Evolutionary conservation across 2,888 invertebrate species (phyloP).

Genomic region (Busseola fusca): DNA sequence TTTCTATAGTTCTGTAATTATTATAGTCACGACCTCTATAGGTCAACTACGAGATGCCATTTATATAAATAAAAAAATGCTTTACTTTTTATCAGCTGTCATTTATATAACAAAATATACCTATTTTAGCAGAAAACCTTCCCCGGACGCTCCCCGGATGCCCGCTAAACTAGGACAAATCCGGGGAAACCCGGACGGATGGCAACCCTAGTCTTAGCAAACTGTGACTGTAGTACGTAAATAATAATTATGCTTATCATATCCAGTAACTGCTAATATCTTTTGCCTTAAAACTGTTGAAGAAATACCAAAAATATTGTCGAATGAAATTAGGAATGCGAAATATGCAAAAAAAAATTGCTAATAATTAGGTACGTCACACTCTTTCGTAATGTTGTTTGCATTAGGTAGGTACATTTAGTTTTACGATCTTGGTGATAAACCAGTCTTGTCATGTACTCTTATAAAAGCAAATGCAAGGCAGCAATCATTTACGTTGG

Average conservation of each 20-base stretch:
- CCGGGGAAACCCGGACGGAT: no score
- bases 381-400: constrained; percentile 24
- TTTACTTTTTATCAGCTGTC: no score
- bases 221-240: neutral
- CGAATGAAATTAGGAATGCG: neutral
- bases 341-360: neutral
- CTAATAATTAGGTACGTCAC: neutral
- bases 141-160: no score
- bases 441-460: constrained; percentile 14
- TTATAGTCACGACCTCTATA: no score
- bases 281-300: constrained; percentile 13
- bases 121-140: no score
- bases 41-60: no score
- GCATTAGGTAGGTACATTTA: constrained; percentile 6
- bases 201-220: neutral
- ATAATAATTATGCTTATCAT: constrained; percentile 18
- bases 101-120: no score
- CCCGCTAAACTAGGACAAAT: no score
- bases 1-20: no score
- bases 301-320: constrained; percentile 4
- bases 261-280: neutral
- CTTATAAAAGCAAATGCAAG: constrained; percentile 30
- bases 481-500: constrained; percentile 54
- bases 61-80: no score
- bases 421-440: constrained; percentile 20